Evolutionary conservation across 2,797 vertebrate species (phyloP).

Genomic region (Tamandua tetradactyla): DNA sequence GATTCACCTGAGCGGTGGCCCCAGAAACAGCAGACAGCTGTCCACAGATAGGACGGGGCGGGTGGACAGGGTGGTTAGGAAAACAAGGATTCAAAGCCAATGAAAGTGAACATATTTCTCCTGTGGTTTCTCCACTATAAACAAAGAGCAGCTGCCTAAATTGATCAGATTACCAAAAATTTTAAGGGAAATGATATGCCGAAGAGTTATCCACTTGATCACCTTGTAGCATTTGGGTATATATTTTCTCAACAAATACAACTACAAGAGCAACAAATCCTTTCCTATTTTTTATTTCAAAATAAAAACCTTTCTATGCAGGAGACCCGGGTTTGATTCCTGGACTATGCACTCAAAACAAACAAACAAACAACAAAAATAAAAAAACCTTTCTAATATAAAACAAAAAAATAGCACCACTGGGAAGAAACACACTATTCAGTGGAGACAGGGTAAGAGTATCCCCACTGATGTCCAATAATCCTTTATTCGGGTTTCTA

Average conservation of each 20-base stretch:
- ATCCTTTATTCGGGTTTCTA: neutral
- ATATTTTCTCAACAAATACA: neutral
- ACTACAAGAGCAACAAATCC: neutral
- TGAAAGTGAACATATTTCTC: slow-evolving; percentile 18
- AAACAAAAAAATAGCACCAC: neutral
- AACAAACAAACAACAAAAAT: too few species aligned
- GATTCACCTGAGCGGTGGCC: neutral
- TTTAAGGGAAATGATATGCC: neutral
- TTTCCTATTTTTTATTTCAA: neutral
- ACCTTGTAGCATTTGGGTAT: neutral
- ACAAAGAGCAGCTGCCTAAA: slow-evolving; percentile 52
- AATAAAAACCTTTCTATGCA: neutral
- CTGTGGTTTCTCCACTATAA: slow-evolving; percentile 32
- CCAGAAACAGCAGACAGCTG: neutral
- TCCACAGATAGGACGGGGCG: neutral
- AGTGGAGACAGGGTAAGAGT: neutral
- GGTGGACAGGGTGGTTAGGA: neutral
- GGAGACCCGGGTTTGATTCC: too few species aligned
- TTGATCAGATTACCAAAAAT: slow-evolving; percentile 23
- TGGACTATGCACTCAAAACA: too few species aligned
- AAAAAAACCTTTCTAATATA: neutral
- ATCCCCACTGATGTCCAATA: neutral
- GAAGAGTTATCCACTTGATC: neutral
- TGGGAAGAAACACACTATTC: neutral
- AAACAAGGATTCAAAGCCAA: slow-evolving; percentile 31